phyloP scores from a whole-genome alignment of 2,888 invertebrate species.

The Gisinianus flammeolus region DNA sequence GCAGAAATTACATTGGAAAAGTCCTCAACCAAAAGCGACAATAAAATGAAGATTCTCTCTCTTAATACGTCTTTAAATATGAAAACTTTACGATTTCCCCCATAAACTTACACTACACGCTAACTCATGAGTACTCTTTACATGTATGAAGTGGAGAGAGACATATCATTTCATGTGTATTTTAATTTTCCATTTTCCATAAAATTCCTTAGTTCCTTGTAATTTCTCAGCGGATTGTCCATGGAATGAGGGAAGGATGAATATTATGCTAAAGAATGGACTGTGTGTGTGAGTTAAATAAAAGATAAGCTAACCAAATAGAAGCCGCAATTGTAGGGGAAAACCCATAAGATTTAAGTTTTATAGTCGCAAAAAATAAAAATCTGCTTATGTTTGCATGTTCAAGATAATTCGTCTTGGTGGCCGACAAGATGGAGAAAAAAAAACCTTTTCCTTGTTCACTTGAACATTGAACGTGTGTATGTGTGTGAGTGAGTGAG shows the following conservation, averaged over 20 bases:
- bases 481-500: too few species aligned
- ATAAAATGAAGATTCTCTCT: too few species aligned
- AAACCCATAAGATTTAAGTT: background rate
- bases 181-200: background rate
- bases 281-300: background rate
- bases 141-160: too few species aligned
- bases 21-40: too few species aligned
- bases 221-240: background rate
- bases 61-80: too few species aligned
- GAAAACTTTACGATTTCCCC: too few species aligned
- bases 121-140: too few species aligned
- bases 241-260: background rate
- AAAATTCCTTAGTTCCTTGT: background rate
- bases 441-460: constrained; percentile 14
- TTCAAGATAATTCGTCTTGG: constrained; percentile 26
- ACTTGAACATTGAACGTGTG: background rate
- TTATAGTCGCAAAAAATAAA: constrained; percentile 35
- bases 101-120: too few species aligned
- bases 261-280: background rate
- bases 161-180: too few species aligned
- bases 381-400: constrained; percentile 15
- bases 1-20: too few species aligned
- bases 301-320: constrained; percentile 5
- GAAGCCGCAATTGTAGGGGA: constrained; percentile 2
- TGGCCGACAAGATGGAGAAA: constrained; percentile 8